A percentile compares a stretch with the other conserved stretches of the same genome.
phyloP scores from a whole-genome alignment of 2,797 vertebrate genomes.

The Eulemur rubriventer region DNA sequence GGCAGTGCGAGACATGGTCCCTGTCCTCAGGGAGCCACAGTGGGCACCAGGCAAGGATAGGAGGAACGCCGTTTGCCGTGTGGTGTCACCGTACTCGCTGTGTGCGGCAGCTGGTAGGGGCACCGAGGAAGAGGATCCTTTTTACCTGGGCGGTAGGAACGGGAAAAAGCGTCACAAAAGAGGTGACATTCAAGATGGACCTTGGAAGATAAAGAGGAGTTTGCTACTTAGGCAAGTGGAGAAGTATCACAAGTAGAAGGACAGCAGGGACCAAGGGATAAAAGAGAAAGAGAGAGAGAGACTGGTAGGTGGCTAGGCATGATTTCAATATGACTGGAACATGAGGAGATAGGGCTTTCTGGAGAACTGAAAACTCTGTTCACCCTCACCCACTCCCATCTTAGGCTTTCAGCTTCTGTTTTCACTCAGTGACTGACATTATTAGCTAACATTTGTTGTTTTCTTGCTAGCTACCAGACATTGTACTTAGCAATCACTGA shows the following conservation, averaged over 20 bases:
- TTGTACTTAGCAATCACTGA: not conserved
- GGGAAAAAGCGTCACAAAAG: not conserved
- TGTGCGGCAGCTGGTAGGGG: not conserved
- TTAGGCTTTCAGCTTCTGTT: not conserved
- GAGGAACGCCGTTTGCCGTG: not conserved
- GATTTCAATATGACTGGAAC: not conserved
- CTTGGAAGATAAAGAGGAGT: not conserved
- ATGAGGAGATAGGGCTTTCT: not conserved
- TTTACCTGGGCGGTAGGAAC: not conserved
- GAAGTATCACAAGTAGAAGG: not conserved
- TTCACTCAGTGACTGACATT: not conserved
- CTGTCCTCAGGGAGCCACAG: not conserved
- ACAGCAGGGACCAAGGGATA: not conserved
- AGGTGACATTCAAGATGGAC: not conserved
- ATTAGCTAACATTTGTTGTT: not conserved
- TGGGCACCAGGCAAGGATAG: not conserved
- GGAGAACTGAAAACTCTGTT: not conserved
- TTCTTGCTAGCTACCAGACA: not conserved
- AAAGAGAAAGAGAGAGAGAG: not conserved
- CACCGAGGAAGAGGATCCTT: not conserved
- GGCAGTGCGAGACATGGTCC: not conserved
- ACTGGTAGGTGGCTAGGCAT: not conserved
- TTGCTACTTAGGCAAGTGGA: not conserved
- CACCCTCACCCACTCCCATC: not conserved
- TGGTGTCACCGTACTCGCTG: rapidly evolving